Evolutionary conservation across 2,888 invertebrate genomes (phyloP).

Genomic region (Himalopsyche japonica): DNA sequence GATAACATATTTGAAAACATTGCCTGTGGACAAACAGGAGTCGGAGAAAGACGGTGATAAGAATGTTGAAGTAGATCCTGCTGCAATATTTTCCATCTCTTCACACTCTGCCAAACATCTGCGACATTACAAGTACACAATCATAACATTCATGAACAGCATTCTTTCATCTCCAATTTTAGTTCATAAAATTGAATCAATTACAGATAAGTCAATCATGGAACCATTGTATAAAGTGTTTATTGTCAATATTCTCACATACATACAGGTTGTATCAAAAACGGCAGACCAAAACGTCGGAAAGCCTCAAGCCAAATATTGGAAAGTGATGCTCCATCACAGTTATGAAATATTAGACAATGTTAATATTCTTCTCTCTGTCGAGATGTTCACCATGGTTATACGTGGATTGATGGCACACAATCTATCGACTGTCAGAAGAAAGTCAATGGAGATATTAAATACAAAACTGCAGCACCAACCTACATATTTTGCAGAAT

Average conservation of each 20-base stretch:
- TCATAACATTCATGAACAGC: slow-evolving; percentile 73
- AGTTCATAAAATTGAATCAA: slow-evolving; percentile 65
- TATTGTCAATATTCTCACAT: slow-evolving; percentile 69
- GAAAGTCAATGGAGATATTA: slow-evolving; percentile 83
- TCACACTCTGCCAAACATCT: slow-evolving; percentile 73
- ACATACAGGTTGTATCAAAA: slow-evolving; percentile 68
- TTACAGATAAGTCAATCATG: slow-evolving; percentile 56
- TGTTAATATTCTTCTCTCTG: slow-evolving; percentile 77
- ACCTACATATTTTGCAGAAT: slow-evolving; percentile 62
- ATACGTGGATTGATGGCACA: slow-evolving; percentile 74
- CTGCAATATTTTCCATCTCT: slow-evolving; percentile 65
- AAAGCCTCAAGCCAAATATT: slow-evolving; percentile 69
- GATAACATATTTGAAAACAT: slow-evolving; percentile 64
- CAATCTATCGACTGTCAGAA: slow-evolving; percentile 69
- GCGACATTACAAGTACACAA: slow-evolving; percentile 81
- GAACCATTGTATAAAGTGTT: slow-evolving; percentile 69
- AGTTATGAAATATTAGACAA: slow-evolving; percentile 80
- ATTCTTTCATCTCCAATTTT: slow-evolving; percentile 72
- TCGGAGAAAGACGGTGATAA: slow-evolving; percentile 52
- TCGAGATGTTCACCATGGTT: slow-evolving; percentile 78
- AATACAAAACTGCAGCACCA: slow-evolving; percentile 78
- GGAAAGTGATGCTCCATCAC: slow-evolving; percentile 79
- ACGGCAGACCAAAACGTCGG: slow-evolving; percentile 65
- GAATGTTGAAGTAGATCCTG: slow-evolving; percentile 48
- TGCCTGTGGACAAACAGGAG: slow-evolving; percentile 67